These are phyloP conservation scores for Ecliptopera silaceata DNA, from an alignment of 2,888 invertebrate species.

Conservation along the genomic window DNA sequence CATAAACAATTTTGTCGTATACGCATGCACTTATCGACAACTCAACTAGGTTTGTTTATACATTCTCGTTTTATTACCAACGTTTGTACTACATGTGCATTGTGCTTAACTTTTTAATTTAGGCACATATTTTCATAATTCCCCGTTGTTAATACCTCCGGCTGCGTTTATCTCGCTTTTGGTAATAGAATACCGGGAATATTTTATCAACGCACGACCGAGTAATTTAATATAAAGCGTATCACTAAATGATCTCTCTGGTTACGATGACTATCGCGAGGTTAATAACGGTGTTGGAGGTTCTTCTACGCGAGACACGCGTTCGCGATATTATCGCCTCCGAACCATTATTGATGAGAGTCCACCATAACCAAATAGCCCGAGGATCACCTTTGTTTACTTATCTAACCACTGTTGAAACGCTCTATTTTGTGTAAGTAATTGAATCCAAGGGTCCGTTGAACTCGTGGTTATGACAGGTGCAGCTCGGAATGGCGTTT, in stretches of 20 bases:
- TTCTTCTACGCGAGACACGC: slow-evolving; percentile 76
- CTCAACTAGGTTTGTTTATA: slow-evolving; percentile 43
- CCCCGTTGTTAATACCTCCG: slow-evolving; percentile 64
- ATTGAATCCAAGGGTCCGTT: slow-evolving; percentile 67
- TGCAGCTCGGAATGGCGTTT: slow-evolving; percentile 75
- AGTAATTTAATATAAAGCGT: slow-evolving; percentile 83
- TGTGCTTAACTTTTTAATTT: slow-evolving; percentile 25
- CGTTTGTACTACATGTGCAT: slow-evolving; percentile 27
- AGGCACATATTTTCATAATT: slow-evolving; percentile 40
- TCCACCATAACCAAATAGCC: slow-evolving; percentile 78
- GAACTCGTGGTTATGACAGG: slow-evolving; percentile 75
- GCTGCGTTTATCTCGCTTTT: slow-evolving; percentile 75
- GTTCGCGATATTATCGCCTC: slow-evolving; percentile 76
- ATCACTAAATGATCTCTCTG: slow-evolving; percentile 80
- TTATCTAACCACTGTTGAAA: slow-evolving; percentile 71
- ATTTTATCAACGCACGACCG: slow-evolving; percentile 82
- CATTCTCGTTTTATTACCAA: slow-evolving; percentile 38
- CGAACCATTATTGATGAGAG: slow-evolving; percentile 80
- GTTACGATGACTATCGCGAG: slow-evolving; percentile 75
- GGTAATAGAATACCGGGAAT: slow-evolving; percentile 81
- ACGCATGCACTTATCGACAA: slow-evolving; percentile 40
- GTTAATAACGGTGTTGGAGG: slow-evolving; percentile 81
- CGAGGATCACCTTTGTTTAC: slow-evolving; percentile 77
- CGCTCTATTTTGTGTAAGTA: slow-evolving; percentile 62
- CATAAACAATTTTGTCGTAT: slow-evolving; percentile 55